A percentile compares a stretch with the other conserved stretches of the same genome.
Evolutionary conservation across 2,888 invertebrate genomes (phyloP).

Genomic region (Ennomos quercinarius): DNA sequence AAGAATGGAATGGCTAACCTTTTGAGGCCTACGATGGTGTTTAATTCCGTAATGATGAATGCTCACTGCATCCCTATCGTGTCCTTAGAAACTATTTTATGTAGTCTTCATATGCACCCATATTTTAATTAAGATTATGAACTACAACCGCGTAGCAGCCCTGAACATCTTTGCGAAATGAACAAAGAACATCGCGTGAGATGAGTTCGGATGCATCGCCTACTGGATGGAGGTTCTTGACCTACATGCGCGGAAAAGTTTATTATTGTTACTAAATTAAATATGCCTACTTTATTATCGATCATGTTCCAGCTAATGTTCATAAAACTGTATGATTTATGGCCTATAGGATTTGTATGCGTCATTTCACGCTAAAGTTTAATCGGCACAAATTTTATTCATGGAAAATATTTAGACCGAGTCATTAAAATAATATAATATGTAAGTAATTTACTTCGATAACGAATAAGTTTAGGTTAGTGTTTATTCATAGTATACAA

Average conservation of each 20-base stretch:
- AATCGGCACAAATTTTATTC: constrained; percentile 9
- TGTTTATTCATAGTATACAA: too few species aligned
- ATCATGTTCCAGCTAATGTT: constrained; percentile 20
- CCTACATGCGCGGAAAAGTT: constrained; percentile 57
- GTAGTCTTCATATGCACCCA: too few species aligned
- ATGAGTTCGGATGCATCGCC: constrained; percentile 53
- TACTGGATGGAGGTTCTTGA: constrained; percentile 66
- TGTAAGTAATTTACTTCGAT: too few species aligned
- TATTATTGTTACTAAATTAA: constrained; percentile 54
- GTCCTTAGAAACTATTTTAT: too few species aligned
- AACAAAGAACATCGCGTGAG: constrained; percentile 55
- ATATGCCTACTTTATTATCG: constrained; percentile 24
- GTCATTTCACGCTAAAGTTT: constrained; percentile 4
- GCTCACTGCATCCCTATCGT: too few species aligned
- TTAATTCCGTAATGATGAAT: too few species aligned
- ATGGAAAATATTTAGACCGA: background rate
- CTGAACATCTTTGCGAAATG: constrained; percentile 23
- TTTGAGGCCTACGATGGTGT: background rate
- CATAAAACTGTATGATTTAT: constrained; percentile 9
- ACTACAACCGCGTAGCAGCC: constrained; percentile 22
- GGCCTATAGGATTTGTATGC: constrained; percentile 2
- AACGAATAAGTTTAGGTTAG: too few species aligned
- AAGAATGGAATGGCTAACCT: background rate
- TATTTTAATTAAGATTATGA: background rate
- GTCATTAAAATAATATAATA: too few species aligned